Base-by-base conservation (phyloP, 2,888 invertebrate genomes). In the Onthophagus sagittarius region DNA sequence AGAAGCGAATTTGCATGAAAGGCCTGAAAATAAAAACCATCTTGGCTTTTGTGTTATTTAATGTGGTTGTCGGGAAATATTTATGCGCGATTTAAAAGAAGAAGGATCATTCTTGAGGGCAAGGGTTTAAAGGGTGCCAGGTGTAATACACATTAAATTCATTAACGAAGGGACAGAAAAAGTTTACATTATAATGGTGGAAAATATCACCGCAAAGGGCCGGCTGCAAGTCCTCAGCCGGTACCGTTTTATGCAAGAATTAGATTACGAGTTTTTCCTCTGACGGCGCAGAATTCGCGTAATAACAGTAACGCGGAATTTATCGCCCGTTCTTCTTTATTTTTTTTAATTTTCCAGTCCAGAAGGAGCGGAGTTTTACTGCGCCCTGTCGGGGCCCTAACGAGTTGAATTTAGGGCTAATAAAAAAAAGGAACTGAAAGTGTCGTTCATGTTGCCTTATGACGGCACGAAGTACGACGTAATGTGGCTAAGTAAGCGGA, bases 401-500 rank as follows among this genome's bases (percentile, higher is more conserved):
- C 23, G 67, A 67, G 67, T 67, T 67, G 67, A 67, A 67, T 67
- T 67, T 67, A 67, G 65, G 73, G 67, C 71, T 73, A 73, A 73
- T 71, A 73, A 73, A 73, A 72, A 23, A 72, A 73, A 71, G 73
- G 71, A 67, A 15, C 71, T 62, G 70, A 71, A 73, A 73, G 71
- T 70, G 67, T 32, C 71, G 71, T 69, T 73, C 67, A 64, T 71
- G 67, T 71, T 71, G 31, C 73, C 39, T 71, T 73, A 73, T 73
- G 73, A 73, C 73, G 71, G 73, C 72, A 72, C 73, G 75, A 75
- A 74, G 71, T 73, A 71, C 70, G 63, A 31, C 33, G 70, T 73
- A 76, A 74, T 73, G 70, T 71, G 72, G 73, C 75, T 72, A 71
- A 71, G 65, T 71, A 76, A 76, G 72, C 65, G 73, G 70, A 69